These are phyloP conservation scores for Stenolophus ochropezus DNA, from an alignment of 2,888 invertebrate species.

Conservation along the genomic window DNA sequence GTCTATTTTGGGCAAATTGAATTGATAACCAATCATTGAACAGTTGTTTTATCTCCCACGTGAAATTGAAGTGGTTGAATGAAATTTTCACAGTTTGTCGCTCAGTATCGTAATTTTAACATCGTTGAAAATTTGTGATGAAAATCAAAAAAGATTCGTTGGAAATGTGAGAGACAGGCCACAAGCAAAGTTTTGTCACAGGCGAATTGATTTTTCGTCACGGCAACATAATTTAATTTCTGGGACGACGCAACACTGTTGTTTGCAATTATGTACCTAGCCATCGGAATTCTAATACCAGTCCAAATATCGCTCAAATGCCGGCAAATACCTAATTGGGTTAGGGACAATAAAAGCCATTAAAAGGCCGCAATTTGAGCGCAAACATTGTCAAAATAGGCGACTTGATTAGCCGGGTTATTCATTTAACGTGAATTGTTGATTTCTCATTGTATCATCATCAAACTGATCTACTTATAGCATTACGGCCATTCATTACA, in stretches of 20 bases:
- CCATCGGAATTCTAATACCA: not conserved
- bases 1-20: not conserved
- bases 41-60: not conserved
- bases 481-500: not conserved
- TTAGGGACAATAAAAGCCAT: conserved; percentile 8
- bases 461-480: not conserved
- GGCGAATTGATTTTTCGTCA: conserved; percentile 26
- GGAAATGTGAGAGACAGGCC: not conserved
- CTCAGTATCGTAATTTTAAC: not conserved
- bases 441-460: not conserved
- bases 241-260: conserved; percentile 2
- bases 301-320: conserved; percentile 12
- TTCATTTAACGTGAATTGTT: not conserved
- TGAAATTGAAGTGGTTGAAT: not conserved
- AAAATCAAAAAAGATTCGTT: not conserved
- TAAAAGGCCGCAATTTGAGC: not conserved
- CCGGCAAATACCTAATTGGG: conserved; percentile 22
- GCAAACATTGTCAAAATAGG: not conserved
- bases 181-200: not conserved
- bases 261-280: conserved; percentile 25
- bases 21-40: not conserved
- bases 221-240: conserved; percentile 16
- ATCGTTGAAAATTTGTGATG: not conserved
- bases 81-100: not conserved
- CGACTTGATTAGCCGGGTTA: not conserved